Evolutionary conservation across 2,797 vertebrate genomes (phyloP), one percentile per base, ranked within the genome.

Genomic region (Sylvia borin): DNA sequence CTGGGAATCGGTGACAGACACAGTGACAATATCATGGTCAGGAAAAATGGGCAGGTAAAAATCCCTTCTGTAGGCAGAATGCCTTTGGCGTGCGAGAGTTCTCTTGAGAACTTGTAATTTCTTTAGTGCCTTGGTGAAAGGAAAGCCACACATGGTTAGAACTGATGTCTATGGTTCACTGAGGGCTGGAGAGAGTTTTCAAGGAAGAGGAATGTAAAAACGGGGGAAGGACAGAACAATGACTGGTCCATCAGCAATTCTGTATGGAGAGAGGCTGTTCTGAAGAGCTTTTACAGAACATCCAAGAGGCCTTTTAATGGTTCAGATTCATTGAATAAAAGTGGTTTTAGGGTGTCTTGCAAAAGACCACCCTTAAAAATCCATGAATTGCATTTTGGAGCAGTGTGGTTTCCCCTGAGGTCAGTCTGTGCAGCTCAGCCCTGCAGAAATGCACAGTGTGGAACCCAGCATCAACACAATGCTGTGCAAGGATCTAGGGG

Each of bases 11-110:
- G 99, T 84, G 99, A 99, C 98, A 98, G 99, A 74, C 99, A 99
- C 96, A 99, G 99, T 68, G 99, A 99, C 98, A 99, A 99, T 95
- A 99, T 99, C 97, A 99, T 99, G 99, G 99, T 99, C 95, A 98
- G 99, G 95, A 99, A 99, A 98, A 99, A 98, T 0, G 99, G 99
- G 70, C 99, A 99, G 99, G 99, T 99, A 92, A 81, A 98, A 92
- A 79, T 11, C 32, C 47, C 22, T 47, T 48, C 29, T 43, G 7
- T 14, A 25, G 26, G 26, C 61, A 70, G n/a, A 67, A 62, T 55
- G n/a, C 48, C 48, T 83, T 21, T 2, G 1, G 16, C 24, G 10
- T 64, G 24, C 26, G 25, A 26, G 32, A 48, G 17, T 27, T 67
- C 29, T 38, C 51, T 15, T 54, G 15, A 75, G 54, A 73, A 48